Evolutionary conservation across 2,797 vertebrate genomes (phyloP).

Genomic region (Acanthurus lineatus): DNA sequence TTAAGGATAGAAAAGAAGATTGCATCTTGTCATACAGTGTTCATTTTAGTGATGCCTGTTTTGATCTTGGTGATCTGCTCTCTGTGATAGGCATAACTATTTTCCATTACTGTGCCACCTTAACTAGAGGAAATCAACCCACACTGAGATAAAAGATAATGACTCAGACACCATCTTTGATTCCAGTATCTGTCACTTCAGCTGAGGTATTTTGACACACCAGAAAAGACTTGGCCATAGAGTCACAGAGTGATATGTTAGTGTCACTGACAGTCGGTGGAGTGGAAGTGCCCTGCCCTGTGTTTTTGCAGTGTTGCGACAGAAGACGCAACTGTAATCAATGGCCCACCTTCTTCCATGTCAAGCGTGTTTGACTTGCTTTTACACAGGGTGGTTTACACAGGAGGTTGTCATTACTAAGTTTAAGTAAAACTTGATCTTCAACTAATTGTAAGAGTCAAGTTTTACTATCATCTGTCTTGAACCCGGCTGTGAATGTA

Average conservation of each 20-base stretch:
- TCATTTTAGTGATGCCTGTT: not conserved
- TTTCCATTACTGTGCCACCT: not conserved
- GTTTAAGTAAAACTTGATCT: too few species aligned
- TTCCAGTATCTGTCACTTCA: not conserved
- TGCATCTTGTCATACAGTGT: not conserved
- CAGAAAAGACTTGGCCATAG: not conserved
- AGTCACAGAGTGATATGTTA: not conserved
- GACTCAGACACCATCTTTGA: slow-evolving; percentile 7
- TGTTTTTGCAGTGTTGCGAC: not conserved
- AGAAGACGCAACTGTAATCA: not conserved
- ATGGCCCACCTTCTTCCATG: not conserved
- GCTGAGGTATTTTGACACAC: not conserved
- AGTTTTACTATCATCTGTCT: not conserved
- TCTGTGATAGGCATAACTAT: not conserved
- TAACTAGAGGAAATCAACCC: slow-evolving; percentile 1
- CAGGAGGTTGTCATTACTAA: not conserved
- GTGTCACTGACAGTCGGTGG: not conserved
- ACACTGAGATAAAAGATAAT: not conserved
- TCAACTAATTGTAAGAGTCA: not conserved
- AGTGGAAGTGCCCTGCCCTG: slow-evolving; percentile 12
- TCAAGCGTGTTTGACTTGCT: not conserved
- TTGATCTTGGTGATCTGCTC: not conserved
- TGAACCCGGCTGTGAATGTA: not conserved
- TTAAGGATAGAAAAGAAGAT: not conserved
- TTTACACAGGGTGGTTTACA: not conserved